Evolutionary conservation across 2,888 invertebrate species (phyloP), one percentile per base, ranked within the genome.

Genomic region (Lepetodrilus schrolli): DNA sequence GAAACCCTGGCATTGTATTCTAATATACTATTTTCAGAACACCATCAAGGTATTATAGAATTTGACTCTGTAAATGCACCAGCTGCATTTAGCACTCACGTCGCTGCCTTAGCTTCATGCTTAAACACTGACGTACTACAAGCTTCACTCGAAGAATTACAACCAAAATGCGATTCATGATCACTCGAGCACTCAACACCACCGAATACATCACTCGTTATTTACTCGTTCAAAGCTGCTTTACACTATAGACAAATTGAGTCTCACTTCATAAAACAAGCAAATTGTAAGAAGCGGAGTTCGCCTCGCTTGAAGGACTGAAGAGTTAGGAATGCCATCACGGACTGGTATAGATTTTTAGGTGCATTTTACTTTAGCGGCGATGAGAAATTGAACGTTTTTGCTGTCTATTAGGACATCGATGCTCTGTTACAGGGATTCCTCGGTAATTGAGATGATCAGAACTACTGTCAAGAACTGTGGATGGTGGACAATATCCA

Each of bases 191-290:
- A 26, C 58, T 58, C 30, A 58, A 34, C 34, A 58, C 17, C 58
- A 30, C 58, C 34, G 34, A 30, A 34, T 34, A 30, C 58, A 26
- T 2, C 26, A 17, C 58, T 58, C 49, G 26, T 50, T 50, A 36
- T 70, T 70, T 50, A 49, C 17, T 21, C 37, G 34, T 37, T 70
- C 70, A 70, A 49, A 69, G 72, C 17, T 37, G 58, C 71, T 43
- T 38, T 71, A 43, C 71, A 30, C 13, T 38, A 43, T 38, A 38
- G 50, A 71, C 65, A 43, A 71, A 50, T 65, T 71, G 65, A 70
- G 50, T 34, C 50, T 23, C 70, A 49, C 70, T 70, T 70, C 37
- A 70, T 49, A 70, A 70, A 48, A 70, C 50, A 49, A 70, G 70
- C 70, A 70, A 70, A 70, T 70, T 70, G 50, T 70, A 37, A n/a